phyloP scores from a whole-genome alignment of 2,888 invertebrate species.

The Drosophila yooni region DNA sequence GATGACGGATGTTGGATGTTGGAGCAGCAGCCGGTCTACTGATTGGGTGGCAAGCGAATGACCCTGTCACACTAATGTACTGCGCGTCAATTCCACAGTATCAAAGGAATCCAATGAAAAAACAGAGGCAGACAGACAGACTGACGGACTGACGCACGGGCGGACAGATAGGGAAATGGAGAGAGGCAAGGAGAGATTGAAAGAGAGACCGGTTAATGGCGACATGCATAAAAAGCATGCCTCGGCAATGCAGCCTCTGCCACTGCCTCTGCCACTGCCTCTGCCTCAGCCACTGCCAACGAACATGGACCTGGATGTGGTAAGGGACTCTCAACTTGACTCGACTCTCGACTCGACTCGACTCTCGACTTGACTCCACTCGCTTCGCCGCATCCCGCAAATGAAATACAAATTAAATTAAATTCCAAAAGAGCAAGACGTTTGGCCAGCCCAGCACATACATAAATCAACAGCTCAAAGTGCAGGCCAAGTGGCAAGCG shows the following conservation, averaged over 20 bases:
- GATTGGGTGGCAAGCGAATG: slow-evolving; percentile 16
- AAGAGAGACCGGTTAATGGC: slow-evolving; percentile 59
- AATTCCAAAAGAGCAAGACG: slow-evolving; percentile 69
- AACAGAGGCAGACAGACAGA: not conserved
- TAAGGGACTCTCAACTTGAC: slow-evolving; percentile 20
- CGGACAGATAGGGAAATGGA: not conserved
- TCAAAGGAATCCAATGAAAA: slow-evolving; percentile 49
- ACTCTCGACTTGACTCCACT: slow-evolving; percentile 13
- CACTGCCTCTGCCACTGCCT: slow-evolving; percentile 28
- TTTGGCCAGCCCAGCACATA: slow-evolving; percentile 49
- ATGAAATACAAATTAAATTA: slow-evolving; percentile 79
- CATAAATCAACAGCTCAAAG: slow-evolving; percentile 71
- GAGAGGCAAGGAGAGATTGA: slow-evolving; percentile 7
- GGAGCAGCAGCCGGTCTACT: not conserved
- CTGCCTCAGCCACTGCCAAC: slow-evolving; percentile 23
- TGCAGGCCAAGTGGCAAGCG: slow-evolving; percentile 62
- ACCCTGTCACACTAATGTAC: slow-evolving; percentile 56
- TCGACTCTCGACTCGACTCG: slow-evolving; percentile 14
- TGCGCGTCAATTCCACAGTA: slow-evolving; percentile 44
- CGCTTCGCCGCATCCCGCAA: slow-evolving; percentile 38
- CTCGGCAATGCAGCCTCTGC: slow-evolving; percentile 14
- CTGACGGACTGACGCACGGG: not conserved
- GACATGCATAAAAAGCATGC: slow-evolving; percentile 66
- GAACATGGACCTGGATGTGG: slow-evolving; percentile 16
- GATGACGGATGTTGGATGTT: slow-evolving; percentile 3